Conservation (phyloP, 2,888 invertebrate species). For the Watsonalla cultraria region DNA sequence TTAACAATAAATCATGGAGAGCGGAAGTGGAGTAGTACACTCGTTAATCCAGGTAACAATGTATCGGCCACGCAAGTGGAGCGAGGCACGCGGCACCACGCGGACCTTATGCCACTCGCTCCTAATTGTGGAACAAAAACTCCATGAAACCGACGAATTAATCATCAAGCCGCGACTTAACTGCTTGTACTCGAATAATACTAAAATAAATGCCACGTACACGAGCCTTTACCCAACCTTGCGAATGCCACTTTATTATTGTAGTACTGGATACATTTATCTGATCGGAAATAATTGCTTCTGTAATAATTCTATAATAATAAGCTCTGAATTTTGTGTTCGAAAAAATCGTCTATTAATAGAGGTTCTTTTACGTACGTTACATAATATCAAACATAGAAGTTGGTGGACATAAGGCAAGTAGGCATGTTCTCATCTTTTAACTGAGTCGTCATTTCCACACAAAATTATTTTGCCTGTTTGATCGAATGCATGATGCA, state of each 20-base stretch:
- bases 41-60: constrained; percentile 54
- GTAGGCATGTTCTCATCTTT: too few species aligned
- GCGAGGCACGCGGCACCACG: constrained; percentile 49
- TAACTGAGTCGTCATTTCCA: too few species aligned
- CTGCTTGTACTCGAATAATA: constrained; percentile 49
- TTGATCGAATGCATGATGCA: too few species aligned
- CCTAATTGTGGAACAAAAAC: constrained; percentile 72
- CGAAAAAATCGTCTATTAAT: not conserved
- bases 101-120: constrained; percentile 35
- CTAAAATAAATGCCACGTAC: constrained; percentile 48
- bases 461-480: too few species aligned
- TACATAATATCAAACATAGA: too few species aligned
- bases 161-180: constrained; percentile 54
- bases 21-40: constrained; percentile 50
- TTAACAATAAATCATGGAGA: constrained; percentile 59
- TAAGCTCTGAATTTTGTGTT: not conserved
- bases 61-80: constrained; percentile 58
- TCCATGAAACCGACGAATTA: constrained; percentile 68
- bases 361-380: too few species aligned
- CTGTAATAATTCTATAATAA: not conserved
- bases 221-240: constrained; percentile 31
- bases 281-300: not conserved
- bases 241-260: constrained; percentile 13
- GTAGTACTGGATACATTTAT: not conserved
- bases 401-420: too few species aligned